Conservation (phyloP, 2,888 invertebrate species). For the Dromius quadrimaculatus region DNA sequence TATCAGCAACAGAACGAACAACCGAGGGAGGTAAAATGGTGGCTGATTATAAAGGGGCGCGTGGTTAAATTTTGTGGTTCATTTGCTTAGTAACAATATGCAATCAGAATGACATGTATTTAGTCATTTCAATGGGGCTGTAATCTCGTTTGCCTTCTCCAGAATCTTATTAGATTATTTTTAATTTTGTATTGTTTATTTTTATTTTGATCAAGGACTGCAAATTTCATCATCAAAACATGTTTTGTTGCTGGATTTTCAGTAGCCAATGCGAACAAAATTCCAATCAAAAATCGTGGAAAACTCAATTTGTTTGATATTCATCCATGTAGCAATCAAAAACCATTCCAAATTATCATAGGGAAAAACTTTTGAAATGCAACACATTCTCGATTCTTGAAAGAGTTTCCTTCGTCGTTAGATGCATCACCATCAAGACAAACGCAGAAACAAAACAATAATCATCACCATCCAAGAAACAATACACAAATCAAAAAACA, state of each 20-base stretch:
- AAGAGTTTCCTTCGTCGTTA: too few species aligned
- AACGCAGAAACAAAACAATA: slow-evolving; percentile 32
- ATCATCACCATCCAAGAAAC: slow-evolving; percentile 17
- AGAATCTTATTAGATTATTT: slow-evolving; percentile 43
- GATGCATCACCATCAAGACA: not conserved
- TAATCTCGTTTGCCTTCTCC: slow-evolving; percentile 11
- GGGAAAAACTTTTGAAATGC: too few species aligned
- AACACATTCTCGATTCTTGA: not conserved
- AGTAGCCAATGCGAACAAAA: not conserved
- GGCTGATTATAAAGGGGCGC: slow-evolving; percentile 58
- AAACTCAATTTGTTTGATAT: too few species aligned
- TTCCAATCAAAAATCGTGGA: not conserved
- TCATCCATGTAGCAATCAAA: too few species aligned
- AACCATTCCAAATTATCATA: too few species aligned
- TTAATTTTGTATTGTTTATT: slow-evolving; percentile 43
- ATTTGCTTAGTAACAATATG: slow-evolving; percentile 59
- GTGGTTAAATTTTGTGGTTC: slow-evolving; percentile 59
- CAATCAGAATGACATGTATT: slow-evolving; percentile 57
- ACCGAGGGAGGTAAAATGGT: slow-evolving; percentile 57
- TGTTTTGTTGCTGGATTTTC: too few species aligned
- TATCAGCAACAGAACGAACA: slow-evolving; percentile 45
- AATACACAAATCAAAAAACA: slow-evolving; percentile 38
- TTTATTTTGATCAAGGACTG: slow-evolving; percentile 28
- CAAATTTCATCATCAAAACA: not conserved
- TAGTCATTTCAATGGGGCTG: slow-evolving; percentile 31